Evolutionary conservation across 2,113 vertebrate species (phyloP), one percentile per base, ranked within the genome.

Genomic region (Ondatra zibethicus): DNA sequence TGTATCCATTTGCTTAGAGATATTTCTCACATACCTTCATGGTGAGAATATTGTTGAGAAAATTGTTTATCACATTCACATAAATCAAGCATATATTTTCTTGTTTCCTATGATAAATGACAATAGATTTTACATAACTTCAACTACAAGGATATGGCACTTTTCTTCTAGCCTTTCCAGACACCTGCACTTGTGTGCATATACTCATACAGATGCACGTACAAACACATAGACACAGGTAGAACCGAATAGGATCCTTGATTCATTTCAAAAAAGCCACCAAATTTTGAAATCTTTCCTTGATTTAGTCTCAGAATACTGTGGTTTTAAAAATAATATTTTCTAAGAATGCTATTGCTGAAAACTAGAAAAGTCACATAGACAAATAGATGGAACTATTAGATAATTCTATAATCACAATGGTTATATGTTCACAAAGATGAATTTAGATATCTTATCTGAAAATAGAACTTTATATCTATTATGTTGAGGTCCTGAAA

Each of bases 81-180:
- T 68, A 87, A 86, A 68, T 14, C 23, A 2, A 47, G 5, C 50
- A 10, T 36, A 68, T 50, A 47, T 68, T 25, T 68, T 50, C 9
- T 66, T 36, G 39, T 4, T 45, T 47, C 31, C 45, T 16, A 52
- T 50, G 33, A 72, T 52, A 23, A 86, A 47, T 5, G 8, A 13
- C n/a, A 50, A 25, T 25, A 47, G 19, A 68, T 66, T 86, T 66
- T 19, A 17, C 9, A 47, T 45, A 66, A 3, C 39, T 63, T 42
- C 10, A 86, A 42, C 39, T 47, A 12, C 17, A 47, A 3, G 2
- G 8, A 47, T 12, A 29, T 19, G 27, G 31, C 3, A 36, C 23
- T 25, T 10, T 10, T 84, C n/a, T n/a, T 58, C 19, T 42, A 16
- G 25, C 0, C 2, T 45, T 0, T 47, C 1, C 16, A 21, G 23